Conservation (phyloP, 2,888 invertebrate genomes). For the Mycalesis mineus region DNA sequence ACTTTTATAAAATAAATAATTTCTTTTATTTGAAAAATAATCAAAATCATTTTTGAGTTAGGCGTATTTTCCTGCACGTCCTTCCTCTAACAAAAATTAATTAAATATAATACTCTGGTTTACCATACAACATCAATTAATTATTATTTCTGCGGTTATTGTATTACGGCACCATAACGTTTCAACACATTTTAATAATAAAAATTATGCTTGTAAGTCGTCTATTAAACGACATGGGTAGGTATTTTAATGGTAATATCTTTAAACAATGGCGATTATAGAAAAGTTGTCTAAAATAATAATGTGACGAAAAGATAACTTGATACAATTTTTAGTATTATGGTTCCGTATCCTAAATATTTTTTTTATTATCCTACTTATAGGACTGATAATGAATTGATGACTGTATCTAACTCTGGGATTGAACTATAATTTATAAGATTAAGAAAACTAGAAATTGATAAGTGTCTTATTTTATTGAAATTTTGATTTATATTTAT, state of each 20-base stretch:
- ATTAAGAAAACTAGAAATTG: too few species aligned
- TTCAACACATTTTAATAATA: too few species aligned
- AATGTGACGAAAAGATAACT: constrained; percentile 21
- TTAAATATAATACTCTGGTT: too few species aligned
- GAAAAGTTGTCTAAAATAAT: constrained; percentile 33
- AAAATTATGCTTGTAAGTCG: background rate
- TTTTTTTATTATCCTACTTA: background rate
- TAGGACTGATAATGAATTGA: too few species aligned
- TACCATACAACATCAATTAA: too few species aligned
- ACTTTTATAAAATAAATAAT: background rate
- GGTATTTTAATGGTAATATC: constrained; percentile 16
- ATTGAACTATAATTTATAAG: too few species aligned
- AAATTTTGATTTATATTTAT: too few species aligned
- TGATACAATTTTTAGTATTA: background rate
- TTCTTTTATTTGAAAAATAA: too few species aligned
- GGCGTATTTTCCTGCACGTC: background rate
- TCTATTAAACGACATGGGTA: background rate
- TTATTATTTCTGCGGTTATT: too few species aligned
- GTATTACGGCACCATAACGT: too few species aligned
- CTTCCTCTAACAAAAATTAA: background rate
- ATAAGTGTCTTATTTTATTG: too few species aligned
- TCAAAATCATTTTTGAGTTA: background rate
- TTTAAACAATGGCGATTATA: constrained; percentile 32
- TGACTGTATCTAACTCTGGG: too few species aligned
- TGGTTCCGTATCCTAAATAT: constrained; percentile 6